Conservation (phyloP, 2,797 vertebrate species). For the Adelosebastes latens region DNA sequence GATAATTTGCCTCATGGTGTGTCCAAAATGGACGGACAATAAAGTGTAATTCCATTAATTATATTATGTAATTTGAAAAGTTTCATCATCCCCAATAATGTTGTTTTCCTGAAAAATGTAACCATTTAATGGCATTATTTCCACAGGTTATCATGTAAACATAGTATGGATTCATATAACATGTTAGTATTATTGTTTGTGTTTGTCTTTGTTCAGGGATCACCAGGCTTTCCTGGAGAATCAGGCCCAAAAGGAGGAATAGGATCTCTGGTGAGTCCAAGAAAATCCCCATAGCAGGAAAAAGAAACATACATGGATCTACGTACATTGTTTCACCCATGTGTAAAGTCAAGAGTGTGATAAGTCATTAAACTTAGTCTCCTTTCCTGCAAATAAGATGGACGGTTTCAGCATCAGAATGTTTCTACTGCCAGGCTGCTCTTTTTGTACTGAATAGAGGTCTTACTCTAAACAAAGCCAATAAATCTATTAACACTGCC, state of each 20-base stretch:
- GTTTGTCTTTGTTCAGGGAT: conserved; percentile 82
- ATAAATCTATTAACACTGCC: neutral
- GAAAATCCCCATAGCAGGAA: neutral
- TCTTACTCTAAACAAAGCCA: neutral
- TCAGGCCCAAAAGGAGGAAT: conserved; percentile 88
- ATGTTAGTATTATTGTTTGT: neutral
- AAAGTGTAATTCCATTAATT: neutral
- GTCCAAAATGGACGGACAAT: neutral
- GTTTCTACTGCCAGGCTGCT: neutral
- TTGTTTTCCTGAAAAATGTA: neutral
- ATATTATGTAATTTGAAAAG: neutral
- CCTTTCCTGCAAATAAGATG: neutral
- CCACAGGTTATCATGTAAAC: neutral
- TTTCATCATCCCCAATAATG: neutral
- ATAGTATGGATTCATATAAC: neutral
- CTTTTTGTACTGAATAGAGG: neutral
- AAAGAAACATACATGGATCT: neutral
- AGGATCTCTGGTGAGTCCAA: conserved; percentile 84
- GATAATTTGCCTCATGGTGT: neutral
- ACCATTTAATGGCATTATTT: neutral
- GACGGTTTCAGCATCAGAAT: neutral
- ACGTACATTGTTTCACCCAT: neutral
- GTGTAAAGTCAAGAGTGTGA: neutral
- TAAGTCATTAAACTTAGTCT: neutral
- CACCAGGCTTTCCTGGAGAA: conserved; percentile 85